Evolutionary conservation across 2,113 vertebrate species (phyloP).

Genomic region (Ammodytes dubius): DNA sequence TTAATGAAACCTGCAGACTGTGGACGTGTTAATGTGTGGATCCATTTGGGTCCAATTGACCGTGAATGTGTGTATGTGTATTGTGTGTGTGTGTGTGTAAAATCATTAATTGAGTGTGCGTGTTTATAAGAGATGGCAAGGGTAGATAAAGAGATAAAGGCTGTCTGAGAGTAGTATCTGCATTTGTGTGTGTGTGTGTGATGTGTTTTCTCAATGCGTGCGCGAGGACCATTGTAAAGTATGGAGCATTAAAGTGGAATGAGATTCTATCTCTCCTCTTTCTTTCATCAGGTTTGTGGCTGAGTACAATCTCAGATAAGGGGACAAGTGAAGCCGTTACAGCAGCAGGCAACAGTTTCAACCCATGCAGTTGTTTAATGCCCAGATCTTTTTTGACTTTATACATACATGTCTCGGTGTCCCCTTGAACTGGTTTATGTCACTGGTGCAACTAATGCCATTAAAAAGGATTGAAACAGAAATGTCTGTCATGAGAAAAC

Average conservation of each 20-base stretch:
- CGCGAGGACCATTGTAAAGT: slow-evolving; percentile 15
- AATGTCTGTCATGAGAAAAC: not conserved
- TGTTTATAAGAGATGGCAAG: slow-evolving; percentile 17
- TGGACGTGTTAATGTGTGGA: slow-evolving; percentile 38
- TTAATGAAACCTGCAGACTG: slow-evolving; percentile 51
- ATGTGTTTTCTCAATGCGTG: no score
- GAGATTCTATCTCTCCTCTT: slow-evolving; percentile 59
- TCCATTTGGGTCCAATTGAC: slow-evolving; percentile 49
- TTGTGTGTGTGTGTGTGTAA: slow-evolving; percentile 7
- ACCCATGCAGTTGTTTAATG: slow-evolving; percentile 29
- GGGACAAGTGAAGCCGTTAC: slow-evolving; percentile 56
- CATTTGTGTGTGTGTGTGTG: not conserved
- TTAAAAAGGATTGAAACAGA: not conserved
- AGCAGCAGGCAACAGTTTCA: slow-evolving; percentile 27
- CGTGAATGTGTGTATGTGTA: slow-evolving; percentile 4
- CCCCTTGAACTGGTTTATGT: slow-evolving; percentile 2
- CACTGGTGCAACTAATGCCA: not conserved
- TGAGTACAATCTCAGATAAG: slow-evolving; percentile 60
- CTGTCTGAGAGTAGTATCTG: slow-evolving; percentile 29
- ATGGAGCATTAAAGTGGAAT: slow-evolving; percentile 58
- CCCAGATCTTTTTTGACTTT: not conserved
- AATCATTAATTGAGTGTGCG: slow-evolving; percentile 34
- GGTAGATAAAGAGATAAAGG: slow-evolving; percentile 1
- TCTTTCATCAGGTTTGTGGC: slow-evolving; percentile 60
- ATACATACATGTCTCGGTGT: not conserved